A percentile compares a stretch with the other conserved stretches of the same genome.
Conservation (phyloP, 2,797 vertebrate species). For the Sebastes iracundus region DNA sequence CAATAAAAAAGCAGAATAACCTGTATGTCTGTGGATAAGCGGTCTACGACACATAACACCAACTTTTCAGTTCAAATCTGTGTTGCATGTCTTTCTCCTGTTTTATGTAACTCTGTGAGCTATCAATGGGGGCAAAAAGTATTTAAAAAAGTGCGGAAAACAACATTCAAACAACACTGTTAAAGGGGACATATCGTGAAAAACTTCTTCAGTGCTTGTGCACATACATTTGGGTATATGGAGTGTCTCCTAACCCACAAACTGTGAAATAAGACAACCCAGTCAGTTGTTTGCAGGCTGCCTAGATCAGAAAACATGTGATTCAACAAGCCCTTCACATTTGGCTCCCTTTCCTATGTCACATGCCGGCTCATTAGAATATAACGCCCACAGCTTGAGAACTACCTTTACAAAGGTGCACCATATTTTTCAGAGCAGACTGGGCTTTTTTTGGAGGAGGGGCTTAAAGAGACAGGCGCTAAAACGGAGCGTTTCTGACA, state of each 20-base stretch:
- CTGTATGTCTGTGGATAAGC: neutral
- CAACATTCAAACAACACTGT: neutral
- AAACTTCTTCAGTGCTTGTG: neutral
- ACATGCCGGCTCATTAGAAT: too few species aligned
- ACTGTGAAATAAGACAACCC: neutral
- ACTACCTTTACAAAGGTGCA: too few species aligned
- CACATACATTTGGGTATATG: neutral
- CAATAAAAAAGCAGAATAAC: slow-evolving; percentile 19
- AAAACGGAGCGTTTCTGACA: too few species aligned
- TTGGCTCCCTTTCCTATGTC: too few species aligned
- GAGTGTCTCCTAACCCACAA: neutral
- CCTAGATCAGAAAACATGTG: neutral
- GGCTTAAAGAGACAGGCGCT: too few species aligned
- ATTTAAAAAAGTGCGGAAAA: neutral
- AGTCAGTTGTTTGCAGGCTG: neutral
- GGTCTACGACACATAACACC: neutral
- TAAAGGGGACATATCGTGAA: neutral
- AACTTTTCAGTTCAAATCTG: neutral
- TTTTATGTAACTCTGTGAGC: too few species aligned
- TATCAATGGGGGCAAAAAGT: neutral
- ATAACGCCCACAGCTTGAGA: too few species aligned
- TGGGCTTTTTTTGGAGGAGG: too few species aligned
- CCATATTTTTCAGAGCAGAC: too few species aligned
- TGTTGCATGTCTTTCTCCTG: neutral
- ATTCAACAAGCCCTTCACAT: fast-evolving